phyloP scores from a whole-genome alignment of 2,888 invertebrate species.

The Himalopsyche anomala region DNA sequence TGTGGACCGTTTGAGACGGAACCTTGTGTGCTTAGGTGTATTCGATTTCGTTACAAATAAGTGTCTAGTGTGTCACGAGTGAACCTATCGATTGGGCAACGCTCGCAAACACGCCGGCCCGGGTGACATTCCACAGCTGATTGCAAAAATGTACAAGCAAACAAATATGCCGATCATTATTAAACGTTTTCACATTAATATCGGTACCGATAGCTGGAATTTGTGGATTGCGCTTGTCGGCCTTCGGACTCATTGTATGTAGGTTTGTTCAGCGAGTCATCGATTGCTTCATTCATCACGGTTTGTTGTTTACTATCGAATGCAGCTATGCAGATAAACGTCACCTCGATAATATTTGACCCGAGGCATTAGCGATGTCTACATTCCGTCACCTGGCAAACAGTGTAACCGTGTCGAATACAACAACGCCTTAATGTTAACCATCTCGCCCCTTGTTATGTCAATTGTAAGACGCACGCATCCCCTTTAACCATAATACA shows the following conservation, averaged over 20 bases:
- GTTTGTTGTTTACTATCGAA: background rate
- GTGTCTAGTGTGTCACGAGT: background rate
- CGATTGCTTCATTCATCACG: slow-evolving; percentile 21
- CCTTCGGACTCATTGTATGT: slow-evolving; percentile 10
- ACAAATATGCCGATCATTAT: slow-evolving; percentile 1
- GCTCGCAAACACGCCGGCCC: background rate
- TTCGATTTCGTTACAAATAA: slow-evolving; percentile 9
- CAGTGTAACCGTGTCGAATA: too few relatives aligned
- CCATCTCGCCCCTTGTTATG: too few relatives aligned
- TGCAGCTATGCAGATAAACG: slow-evolving; percentile 26
- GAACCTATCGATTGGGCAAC: slow-evolving; percentile 15
- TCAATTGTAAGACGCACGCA: too few relatives aligned
- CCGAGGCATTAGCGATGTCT: background rate
- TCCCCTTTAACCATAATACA: too few relatives aligned
- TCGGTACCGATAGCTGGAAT: background rate
- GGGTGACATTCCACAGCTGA: slow-evolving; percentile 31
- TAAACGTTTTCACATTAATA: background rate
- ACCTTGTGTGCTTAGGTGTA: background rate
- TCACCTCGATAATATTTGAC: slow-evolving; percentile 22
- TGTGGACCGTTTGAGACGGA: too few relatives aligned
- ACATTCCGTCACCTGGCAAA: too few relatives aligned
- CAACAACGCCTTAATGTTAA: too few relatives aligned
- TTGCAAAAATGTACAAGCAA: slow-evolving; percentile 12
- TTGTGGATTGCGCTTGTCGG: background rate
- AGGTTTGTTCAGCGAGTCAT: slow-evolving; percentile 19